Evolutionary conservation across 1,140 invertebrate genomes (phyloP).

Genomic region (Spodoptera litura): DNA sequence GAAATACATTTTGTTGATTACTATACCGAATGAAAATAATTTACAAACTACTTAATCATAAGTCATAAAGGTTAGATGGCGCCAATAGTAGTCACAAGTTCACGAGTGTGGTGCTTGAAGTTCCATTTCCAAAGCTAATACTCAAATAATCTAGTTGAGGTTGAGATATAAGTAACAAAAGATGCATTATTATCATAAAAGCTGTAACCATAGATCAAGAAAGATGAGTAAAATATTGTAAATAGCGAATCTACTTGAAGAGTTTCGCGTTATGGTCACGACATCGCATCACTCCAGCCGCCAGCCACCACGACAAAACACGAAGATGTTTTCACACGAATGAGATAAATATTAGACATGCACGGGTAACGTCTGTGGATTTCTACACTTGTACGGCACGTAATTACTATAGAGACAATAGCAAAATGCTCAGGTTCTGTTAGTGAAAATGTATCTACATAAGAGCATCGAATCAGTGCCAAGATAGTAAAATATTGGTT

Average conservation of each 20-base stretch:
- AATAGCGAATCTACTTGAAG: conserved; percentile 18
- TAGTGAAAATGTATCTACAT: conserved; percentile 35
- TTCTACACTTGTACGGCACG: conserved; percentile 49
- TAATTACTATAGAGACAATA: conserved; percentile 27
- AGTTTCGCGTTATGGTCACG: conserved; percentile 56
- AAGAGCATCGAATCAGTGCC: conserved; percentile 15
- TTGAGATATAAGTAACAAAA: too few species aligned
- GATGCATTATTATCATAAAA: too few species aligned
- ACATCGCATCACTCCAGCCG: conserved; percentile 33
- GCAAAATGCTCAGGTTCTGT: conserved; percentile 38
- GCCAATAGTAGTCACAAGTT: too few species aligned
- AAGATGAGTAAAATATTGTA: conserved; percentile 50
- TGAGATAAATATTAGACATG: conserved; percentile 56
- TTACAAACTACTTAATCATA: too few species aligned
- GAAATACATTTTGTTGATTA: too few species aligned
- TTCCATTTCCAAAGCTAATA: too few species aligned
- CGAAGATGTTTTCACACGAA: conserved; percentile 67
- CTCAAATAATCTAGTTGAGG: too few species aligned
- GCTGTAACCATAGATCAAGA: conserved; percentile 1
- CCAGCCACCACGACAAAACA: conserved; percentile 52
- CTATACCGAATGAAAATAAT: too few species aligned
- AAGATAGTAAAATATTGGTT: conserved; percentile 11
- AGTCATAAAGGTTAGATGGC: too few species aligned
- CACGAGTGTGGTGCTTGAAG: too few species aligned
- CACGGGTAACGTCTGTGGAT: conserved; percentile 54